Conservation (phyloP, 2,113 vertebrate species). For the Ranitomeya variabilis region DNA sequence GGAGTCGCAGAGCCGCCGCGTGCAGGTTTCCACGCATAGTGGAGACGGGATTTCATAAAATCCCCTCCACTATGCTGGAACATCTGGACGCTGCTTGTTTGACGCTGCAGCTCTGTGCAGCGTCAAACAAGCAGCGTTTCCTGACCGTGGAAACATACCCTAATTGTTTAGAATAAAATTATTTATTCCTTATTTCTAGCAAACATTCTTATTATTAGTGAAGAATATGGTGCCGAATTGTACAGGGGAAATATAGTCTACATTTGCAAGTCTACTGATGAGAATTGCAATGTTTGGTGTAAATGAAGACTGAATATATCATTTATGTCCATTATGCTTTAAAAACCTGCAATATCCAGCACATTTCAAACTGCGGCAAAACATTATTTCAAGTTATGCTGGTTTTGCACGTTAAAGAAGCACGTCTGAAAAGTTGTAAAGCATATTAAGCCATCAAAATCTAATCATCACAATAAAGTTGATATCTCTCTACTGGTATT, state of each 20-base stretch:
- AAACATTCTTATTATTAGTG: neutral
- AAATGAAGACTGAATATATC: conserved; percentile 3
- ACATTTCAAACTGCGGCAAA: conserved; percentile 12
- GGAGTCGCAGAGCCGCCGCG: too few relatives aligned
- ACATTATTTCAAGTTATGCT: neutral
- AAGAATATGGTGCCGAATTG: too few relatives aligned
- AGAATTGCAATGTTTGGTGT: neutral
- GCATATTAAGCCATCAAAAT: conserved; percentile 17
- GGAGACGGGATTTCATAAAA: too few relatives aligned
- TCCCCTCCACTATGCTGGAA: too few relatives aligned
- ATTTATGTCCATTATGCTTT: conserved; percentile 4
- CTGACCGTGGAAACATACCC: too few relatives aligned
- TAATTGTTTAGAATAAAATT: too few relatives aligned
- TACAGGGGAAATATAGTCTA: too few relatives aligned
- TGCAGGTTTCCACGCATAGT: too few relatives aligned
- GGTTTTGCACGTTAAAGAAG: neutral
- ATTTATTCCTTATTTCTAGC: neutral
- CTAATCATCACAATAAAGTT: conserved; percentile 17
- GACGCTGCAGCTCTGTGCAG: too few relatives aligned
- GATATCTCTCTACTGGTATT: neutral
- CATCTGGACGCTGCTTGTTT: too few relatives aligned
- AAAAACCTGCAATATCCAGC: neutral
- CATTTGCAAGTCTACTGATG: too few relatives aligned
- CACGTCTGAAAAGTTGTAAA: neutral
- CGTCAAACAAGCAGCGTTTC: too few relatives aligned